Base-by-base conservation (phyloP, 1,140 invertebrate genomes). In the Brachionus rotundiformis region DNA sequence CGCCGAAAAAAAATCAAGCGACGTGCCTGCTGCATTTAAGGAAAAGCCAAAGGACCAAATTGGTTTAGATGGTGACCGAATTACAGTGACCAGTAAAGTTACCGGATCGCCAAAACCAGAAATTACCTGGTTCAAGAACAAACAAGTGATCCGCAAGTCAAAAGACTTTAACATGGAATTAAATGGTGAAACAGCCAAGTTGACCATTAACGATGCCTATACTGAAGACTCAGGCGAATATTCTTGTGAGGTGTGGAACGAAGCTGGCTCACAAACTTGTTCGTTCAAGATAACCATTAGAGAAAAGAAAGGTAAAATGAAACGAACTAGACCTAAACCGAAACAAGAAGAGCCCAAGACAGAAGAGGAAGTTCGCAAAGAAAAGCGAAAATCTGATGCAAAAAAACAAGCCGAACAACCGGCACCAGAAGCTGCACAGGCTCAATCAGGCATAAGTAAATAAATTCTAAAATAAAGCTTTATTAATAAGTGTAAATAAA, bases 181-280 rank as follows among this genome's bases (percentile, higher is more conserved):
- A 31, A 61, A 82, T 73, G 81, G 81, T n/a, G 63, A 75, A 63
- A 76, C 33, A 5, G 81, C 71, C 59, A 94, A 94, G 85, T 88
- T 98, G 82, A 91, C 92, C 83, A 96, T 98, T 83, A 92, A 94
- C 16, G 95, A 98, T 87, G 94, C 97, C 85, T 96, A 95, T 91
- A 94, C 94, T 4, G 90, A 91, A 84, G 96, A 99, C 88, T 91
- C 91, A 85, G 97, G 97, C 33, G 93, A 96, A 86, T 98, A 98
- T 86, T 92, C 93, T 82, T 96, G 96, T 87, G 91, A 93, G 83
- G 93, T 96, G 2, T 92, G 92, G 80, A 98, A 95, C 86, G 91
- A 92, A 23, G 93, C 93, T 82, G 97, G 97, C 85, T 91, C 92
- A 84, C 94, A 93, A 13, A 83, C 82, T 27, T 83, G 83, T 27